Evolutionary conservation across 1,140 invertebrate genomes (phyloP).

Genomic region (Monochamus saltuarius): DNA sequence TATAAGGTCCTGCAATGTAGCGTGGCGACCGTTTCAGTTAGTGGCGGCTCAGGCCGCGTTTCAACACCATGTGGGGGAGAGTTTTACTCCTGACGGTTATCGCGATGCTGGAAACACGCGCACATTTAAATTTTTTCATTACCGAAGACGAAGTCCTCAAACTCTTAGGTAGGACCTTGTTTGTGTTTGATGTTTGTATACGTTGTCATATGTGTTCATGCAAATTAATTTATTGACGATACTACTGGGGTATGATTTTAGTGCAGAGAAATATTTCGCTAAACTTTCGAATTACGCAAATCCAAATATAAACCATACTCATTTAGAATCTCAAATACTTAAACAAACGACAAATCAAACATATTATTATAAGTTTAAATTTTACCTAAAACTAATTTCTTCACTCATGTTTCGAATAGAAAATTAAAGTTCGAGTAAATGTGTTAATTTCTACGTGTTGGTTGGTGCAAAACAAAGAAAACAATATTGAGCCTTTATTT

Average conservation of each 20-base stretch:
- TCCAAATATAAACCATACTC: too few relatives aligned
- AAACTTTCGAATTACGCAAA: too few relatives aligned
- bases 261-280: too few relatives aligned
- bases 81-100: constrained; percentile 27
- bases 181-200: constrained; percentile 12
- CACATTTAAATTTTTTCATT: constrained; percentile 75
- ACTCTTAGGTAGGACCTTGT: constrained; percentile 62
- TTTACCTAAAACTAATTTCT: too few relatives aligned
- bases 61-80: constrained; percentile 14
- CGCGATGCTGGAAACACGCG: constrained; percentile 34
- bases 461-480: not conserved
- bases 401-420: too few relatives aligned
- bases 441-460: not conserved
- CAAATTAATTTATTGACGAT: not conserved
- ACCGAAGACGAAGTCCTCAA: constrained; percentile 75
- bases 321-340: too few relatives aligned
- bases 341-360: too few relatives aligned
- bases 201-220: not conserved
- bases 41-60: constrained; percentile 37
- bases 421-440: too few relatives aligned
- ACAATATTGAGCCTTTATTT: not conserved
- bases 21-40: constrained; percentile 29
- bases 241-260: too few relatives aligned
- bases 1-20: constrained; percentile 12
- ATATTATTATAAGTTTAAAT: too few relatives aligned